Evolutionary conservation across 2,888 invertebrate genomes (phyloP).

Genomic region (Pyrochroa serraticornis): DNA sequence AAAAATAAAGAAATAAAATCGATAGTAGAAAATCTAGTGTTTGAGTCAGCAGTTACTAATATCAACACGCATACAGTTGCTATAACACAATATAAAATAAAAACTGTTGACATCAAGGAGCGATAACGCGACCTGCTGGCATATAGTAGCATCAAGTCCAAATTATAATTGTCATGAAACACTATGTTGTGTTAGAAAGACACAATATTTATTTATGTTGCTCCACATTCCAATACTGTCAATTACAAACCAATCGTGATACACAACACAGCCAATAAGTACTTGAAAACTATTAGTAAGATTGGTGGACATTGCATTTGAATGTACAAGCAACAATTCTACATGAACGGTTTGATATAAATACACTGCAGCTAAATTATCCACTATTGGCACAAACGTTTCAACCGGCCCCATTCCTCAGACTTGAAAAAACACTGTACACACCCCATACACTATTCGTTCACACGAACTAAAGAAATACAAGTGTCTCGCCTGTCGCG

Average conservation of each 20-base stretch:
- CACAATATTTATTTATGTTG: slow-evolving; percentile 8
- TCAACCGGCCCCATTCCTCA: slow-evolving; percentile 45
- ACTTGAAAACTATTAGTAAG: slow-evolving; percentile 34
- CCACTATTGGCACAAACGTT: slow-evolving; percentile 55
- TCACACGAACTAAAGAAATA: slow-evolving; percentile 46
- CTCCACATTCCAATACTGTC: slow-evolving; percentile 25
- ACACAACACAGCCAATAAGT: slow-evolving; percentile 50
- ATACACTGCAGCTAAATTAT: slow-evolving; percentile 42
- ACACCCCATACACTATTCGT: slow-evolving; percentile 49
- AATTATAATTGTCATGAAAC: slow-evolving; percentile 40
- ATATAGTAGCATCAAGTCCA: slow-evolving; percentile 45
- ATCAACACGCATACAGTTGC: slow-evolving; percentile 29
- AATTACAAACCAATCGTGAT: slow-evolving; percentile 30
- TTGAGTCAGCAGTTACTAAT: slow-evolving; percentile 25
- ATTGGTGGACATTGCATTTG: slow-evolving; percentile 33
- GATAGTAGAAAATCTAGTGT: slow-evolving; percentile 28
- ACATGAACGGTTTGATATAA: slow-evolving; percentile 38
- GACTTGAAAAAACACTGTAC: slow-evolving; percentile 47
- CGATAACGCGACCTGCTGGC: slow-evolving; percentile 38
- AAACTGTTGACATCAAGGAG: slow-evolving; percentile 36
- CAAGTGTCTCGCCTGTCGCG: slow-evolving; percentile 22
- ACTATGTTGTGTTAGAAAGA: slow-evolving; percentile 14
- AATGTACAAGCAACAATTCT: slow-evolving; percentile 33
- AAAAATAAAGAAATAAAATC: slow-evolving; percentile 6
- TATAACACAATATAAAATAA: slow-evolving; percentile 38